Base-by-base conservation (phyloP, 2,113 vertebrate species). In the Hoplias malabaricus region DNA sequence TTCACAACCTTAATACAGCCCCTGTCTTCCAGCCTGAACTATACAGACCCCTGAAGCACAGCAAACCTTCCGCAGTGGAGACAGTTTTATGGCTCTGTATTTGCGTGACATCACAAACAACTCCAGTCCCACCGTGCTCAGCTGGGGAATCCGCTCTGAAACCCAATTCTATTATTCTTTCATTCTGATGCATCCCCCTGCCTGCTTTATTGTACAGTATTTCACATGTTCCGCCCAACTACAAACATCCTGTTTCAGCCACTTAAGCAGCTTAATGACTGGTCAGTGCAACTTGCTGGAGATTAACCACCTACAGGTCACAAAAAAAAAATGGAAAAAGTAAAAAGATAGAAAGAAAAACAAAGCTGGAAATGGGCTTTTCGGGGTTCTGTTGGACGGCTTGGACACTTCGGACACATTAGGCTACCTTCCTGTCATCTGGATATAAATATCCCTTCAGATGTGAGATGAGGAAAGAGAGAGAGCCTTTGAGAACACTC, bases 391-490 rank as follows among this genome's bases (percentile, higher is more conserved):
- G 73, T 74, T 74, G 80, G 78, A 68, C 78, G 87, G 66, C 78
- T 65, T 63, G 4, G 81, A 84, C 80, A 79, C 59, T 48, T 50
- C 72, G 46, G 82, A 87, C 84, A 88, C 85, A 75, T 86, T 82
- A 82, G 71, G 85, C 86, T 84, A 83, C 71, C 86, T 72, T 81
- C 75, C 78, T 71, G 84, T 86, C 87, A 83, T 88, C 81, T 88
- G 43, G 84, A 79, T 84, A 85, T 84, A 90, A 91, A 90, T 83
- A 90, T 75, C 79, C 85, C 84, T 87, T 90, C 68, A 85, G 87
- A 90, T 85, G 85, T 87, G 71, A 61, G 23, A 34, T 62, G 71
- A 80, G 73, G 75, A 73, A 34, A 14, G 61, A 36, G 53, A 68
- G 23, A 80, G 82, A 78, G 77, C 79, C 88, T 90, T 87, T 90